Percentiles rank a stretch among this genome's conserved stretches.
phyloP scores from a whole-genome alignment of 2,888 invertebrate species.

The Pediacus dermestoides region DNA sequence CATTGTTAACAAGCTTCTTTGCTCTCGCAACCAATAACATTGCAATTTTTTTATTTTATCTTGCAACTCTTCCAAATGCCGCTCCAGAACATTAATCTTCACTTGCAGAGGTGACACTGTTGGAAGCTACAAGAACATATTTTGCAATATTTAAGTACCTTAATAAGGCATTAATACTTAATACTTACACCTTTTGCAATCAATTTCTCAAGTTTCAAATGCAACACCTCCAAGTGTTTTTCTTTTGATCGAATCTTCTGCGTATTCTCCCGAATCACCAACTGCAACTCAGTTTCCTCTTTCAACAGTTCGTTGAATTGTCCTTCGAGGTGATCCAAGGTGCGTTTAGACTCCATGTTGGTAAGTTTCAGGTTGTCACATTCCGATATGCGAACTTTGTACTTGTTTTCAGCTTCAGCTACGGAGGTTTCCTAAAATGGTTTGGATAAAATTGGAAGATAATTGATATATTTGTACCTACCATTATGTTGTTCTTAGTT shows the following conservation, averaged over 20 bases:
- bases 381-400: too few species aligned
- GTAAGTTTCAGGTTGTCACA: too few species aligned
- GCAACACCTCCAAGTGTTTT: not conserved
- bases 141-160: too few species aligned
- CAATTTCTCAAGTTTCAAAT: not conserved
- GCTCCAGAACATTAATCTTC: slow-evolving; percentile 64
- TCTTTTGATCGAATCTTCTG: slow-evolving; percentile 1
- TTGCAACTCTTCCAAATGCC: slow-evolving; percentile 59
- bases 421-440: slow-evolving; percentile 4
- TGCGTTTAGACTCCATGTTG: too few species aligned
- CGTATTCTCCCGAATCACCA: too few species aligned
- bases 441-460: not conserved
- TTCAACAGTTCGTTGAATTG: too few species aligned
- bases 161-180: too few species aligned
- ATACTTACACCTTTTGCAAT: too few species aligned
- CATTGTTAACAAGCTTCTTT: slow-evolving; percentile 67
- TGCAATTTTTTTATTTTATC: slow-evolving; percentile 63
- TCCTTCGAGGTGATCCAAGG: too few species aligned
- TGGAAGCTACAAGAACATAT: slow-evolving; percentile 23
- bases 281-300: slow-evolving; percentile 5
- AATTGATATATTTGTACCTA: not conserved
- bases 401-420: slow-evolving; percentile 4
- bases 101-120: slow-evolving; percentile 53
- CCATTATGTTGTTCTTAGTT: too few species aligned
- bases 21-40: slow-evolving; percentile 73